Percentiles rank a stretch among this genome's conserved stretches.
phyloP scores from a whole-genome alignment of 37 sponge, comb jelly and placozoan species.

The Cliona cf. orientalis region DNA sequence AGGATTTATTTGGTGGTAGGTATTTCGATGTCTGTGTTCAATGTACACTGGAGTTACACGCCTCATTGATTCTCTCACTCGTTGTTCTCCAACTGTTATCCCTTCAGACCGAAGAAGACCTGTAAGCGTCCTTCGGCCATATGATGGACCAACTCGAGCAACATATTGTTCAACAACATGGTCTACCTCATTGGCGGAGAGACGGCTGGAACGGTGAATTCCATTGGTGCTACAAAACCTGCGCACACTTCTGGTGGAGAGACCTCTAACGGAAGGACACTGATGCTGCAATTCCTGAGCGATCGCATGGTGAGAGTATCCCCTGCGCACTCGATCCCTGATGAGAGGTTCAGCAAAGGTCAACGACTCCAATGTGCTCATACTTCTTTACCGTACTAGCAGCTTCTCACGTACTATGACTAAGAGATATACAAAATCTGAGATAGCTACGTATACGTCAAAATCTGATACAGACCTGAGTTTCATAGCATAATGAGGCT shows the following conservation, averaged over 20 bases:
- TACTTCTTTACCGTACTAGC: too few species aligned
- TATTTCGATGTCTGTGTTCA: conserved; percentile 8
- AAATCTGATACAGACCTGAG: too few species aligned
- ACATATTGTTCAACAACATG: neutral
- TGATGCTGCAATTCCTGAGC: too few species aligned
- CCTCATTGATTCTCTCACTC: conserved; percentile 10
- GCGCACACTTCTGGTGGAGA: neutral
- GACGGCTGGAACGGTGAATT: neutral
- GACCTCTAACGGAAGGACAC: too few species aligned
- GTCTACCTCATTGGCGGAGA: neutral
- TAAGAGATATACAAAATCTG: too few species aligned
- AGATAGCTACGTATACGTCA: too few species aligned
- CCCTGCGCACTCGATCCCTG: too few species aligned
- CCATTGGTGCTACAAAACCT: neutral
- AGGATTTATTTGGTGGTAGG: conserved; percentile 15
- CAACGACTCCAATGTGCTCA: too few species aligned
- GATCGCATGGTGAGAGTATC: too few species aligned
- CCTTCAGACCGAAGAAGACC: conserved; percentile 20
- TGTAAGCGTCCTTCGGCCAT: conserved; percentile 8
- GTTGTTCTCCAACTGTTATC: conserved; percentile 8
- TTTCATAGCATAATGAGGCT: too few species aligned
- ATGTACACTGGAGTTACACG: conserved; percentile 3
- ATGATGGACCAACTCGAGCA: conserved; percentile 2
- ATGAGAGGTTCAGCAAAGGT: too few species aligned
- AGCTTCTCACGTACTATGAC: too few species aligned